Base-by-base conservation (phyloP, 2,888 invertebrate species). In the Isotomurus palustris region DNA sequence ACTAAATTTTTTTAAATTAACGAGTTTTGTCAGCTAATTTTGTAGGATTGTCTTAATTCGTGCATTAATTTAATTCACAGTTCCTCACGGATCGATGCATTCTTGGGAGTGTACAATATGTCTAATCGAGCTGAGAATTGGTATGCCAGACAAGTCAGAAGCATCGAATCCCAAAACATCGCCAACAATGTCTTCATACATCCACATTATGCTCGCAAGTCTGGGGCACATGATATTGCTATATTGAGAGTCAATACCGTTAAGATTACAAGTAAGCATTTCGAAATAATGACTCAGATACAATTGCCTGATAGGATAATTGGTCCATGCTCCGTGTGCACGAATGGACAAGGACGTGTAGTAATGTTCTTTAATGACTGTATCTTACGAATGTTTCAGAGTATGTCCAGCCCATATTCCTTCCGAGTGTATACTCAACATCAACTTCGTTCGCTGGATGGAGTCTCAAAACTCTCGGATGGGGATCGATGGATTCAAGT, bases 191-290 rank as follows among this genome's bases (percentile, higher is more conserved):
- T 66, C 4, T 44, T 57, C 45, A 24, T 58, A 6, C 69, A 69
- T 58, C 69, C 69, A 8, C 50, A 64, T 50, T 69, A 54, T 22
- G 53, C 67, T 38, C 35, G 56, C 19, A 50, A 56, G 17, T 61
- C 66, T 14, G 60, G 52, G 27, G 62, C 63, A 3, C 57, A 67
- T 43, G 69, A 69, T 40, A 69, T 69, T 48, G 64, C 69, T 8
- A 62, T 66, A 44, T 36, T 66, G 29, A 41, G 57, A 10, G 53
- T 66, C 8, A 32, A 35, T 1, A 40, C 53, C 29, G 43, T 63
- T 10, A 56, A 47, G 48, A 43, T 56, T 17, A 57, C 53, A 25
- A 55, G 64, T 64, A 54, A 56, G 38, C n/a, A 5, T 17, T 22
- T n/a, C n/a, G n/a, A n/a, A n/a, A n/a, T n/a, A n/a, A n/a, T n/a